Base-by-base conservation (phyloP, 2,888 invertebrate species). In the Drosophila sordidapex region DNA sequence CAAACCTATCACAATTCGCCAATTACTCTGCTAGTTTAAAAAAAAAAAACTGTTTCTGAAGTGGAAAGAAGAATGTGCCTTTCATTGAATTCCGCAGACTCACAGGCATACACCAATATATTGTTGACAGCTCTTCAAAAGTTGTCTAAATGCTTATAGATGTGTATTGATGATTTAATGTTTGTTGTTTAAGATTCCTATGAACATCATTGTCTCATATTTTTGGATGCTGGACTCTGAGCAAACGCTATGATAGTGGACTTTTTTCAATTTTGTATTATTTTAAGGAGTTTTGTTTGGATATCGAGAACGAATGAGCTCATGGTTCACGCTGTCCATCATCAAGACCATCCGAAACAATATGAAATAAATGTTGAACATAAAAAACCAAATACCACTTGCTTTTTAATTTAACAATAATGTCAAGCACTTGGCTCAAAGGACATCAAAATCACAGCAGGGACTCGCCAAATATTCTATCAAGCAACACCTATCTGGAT, bases 351-450 rank as follows among this genome's bases (percentile, higher is more conserved):
- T 63, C 52, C 36, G 52, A 66, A 74, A 56, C 58, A 65, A 65
- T 67, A 70, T 82, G 53, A 79, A 87, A 87, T 84, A 89, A 87
- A 89, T 84, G 90, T 85, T 82, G 15, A 84, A 76, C 82, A 82
- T 76, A 54, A 59, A 79, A 82, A 67, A 48, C 2, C 35, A 52
- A 68, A 69, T 57, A 43, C 5, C 18, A 35, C 60, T 70, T 83
- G 70, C 73, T 83, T 78, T 78, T 82, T 79, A 66, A 66, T 77
- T 40, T 15, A 5, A 27, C 36, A 27, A 36, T 36, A 61, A 31
- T 68, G 67, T 31, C 11, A 13, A 18, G 11, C 11, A 15, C 46
- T 15, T 51, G 4, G 52, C 40, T 25, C 5, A 29, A n/a, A 54
- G 59, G 46, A 49, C 54, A 59, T 35, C 31, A 36, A n/a, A 35